These are phyloP conservation scores for Lonchura striata DNA, from an alignment of 2,113 vertebrate genomes.

Conservation along the genomic window DNA sequence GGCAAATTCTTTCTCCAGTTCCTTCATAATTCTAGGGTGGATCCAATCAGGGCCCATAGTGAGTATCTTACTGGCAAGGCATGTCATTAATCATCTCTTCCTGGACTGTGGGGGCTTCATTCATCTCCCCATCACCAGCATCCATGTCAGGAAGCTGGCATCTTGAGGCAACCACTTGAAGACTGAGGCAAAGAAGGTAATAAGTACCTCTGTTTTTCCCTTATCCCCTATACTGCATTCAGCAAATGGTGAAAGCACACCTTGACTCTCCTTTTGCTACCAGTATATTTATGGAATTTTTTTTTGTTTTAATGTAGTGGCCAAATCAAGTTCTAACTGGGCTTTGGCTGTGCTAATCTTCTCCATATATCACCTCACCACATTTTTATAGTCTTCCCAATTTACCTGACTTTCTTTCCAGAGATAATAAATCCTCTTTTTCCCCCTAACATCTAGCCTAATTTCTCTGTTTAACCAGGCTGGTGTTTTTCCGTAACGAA, in stretches of 20 bases:
- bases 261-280: not conserved
- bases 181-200: not conserved
- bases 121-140: not conserved
- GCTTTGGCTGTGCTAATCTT: not conserved
- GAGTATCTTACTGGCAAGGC: not conserved
- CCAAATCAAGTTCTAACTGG: not conserved
- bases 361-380: not conserved
- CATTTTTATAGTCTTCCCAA: not conserved
- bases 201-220: not conserved
- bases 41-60: not conserved
- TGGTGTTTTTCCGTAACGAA: not conserved
- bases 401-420: not conserved
- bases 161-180: not conserved
- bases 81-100: not conserved
- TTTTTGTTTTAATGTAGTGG: not conserved
- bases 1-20: not conserved
- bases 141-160: not conserved
- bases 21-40: not conserved
- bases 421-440: not conserved
- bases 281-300: not conserved
- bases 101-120: not conserved
- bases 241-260: not conserved
- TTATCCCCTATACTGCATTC: not conserved
- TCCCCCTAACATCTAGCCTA: not conserved
- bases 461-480: not conserved